Conservation (phyloP, 2,113 vertebrate genomes). For the Manacus vitellinus region DNA sequence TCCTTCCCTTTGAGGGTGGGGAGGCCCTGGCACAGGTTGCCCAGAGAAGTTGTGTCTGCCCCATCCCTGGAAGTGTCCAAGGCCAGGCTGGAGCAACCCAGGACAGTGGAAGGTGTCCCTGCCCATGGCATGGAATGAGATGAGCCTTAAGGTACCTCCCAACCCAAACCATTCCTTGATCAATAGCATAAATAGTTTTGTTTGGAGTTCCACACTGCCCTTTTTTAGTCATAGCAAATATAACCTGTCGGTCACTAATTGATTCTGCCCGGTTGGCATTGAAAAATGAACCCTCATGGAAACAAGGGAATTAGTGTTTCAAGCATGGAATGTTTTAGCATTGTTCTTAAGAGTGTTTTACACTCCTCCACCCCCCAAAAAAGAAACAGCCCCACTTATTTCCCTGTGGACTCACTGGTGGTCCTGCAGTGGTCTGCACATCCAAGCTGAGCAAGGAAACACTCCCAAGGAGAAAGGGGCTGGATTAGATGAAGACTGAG, state of each 20-base stretch:
- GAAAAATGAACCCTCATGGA: neutral
- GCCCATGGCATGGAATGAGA: neutral
- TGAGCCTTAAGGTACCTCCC: neutral
- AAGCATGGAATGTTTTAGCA: neutral
- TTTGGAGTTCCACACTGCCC: neutral
- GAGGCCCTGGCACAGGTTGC: neutral
- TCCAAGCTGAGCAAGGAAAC: neutral
- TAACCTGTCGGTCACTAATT: neutral
- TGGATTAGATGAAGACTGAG: neutral
- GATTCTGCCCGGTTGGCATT: neutral
- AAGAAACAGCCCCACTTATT: neutral
- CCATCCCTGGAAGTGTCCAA: neutral
- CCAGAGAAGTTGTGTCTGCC: neutral
- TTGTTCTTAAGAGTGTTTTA: neutral
- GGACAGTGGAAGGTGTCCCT: neutral
- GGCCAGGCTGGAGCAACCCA: rapidly evolving
- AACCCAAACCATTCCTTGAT: neutral
- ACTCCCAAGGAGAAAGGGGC: neutral
- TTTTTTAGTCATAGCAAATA: neutral
- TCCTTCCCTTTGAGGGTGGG: rapidly evolving
- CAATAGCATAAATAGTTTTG: neutral
- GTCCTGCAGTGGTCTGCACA: neutral
- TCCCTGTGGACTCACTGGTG: neutral
- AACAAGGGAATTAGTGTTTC: neutral
- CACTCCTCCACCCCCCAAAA: no score